A percentile compares a stretch with the other conserved stretches of the same genome.
Evolutionary conservation across 1,140 invertebrate species (phyloP).

Genomic region (Araneus ventricosus): DNA sequence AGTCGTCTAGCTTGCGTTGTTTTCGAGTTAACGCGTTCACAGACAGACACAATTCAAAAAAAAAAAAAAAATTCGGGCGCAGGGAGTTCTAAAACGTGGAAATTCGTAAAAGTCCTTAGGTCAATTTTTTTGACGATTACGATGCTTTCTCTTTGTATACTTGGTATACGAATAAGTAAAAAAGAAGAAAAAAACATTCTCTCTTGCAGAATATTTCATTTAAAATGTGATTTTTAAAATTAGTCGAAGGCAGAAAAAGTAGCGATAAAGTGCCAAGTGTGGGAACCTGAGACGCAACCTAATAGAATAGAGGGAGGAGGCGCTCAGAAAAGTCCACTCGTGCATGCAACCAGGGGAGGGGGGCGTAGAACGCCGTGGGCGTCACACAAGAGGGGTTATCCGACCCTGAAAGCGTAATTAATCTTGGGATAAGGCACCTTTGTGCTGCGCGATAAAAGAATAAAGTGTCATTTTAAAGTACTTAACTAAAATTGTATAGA

Average conservation of each 20-base stretch:
- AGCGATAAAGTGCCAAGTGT: constrained; percentile 52
- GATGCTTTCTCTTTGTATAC: no score
- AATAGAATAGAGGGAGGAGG: constrained; percentile 24
- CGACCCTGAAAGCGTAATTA: constrained; percentile 59
- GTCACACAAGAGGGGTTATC: constrained; percentile 43
- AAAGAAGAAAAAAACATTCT: no score
- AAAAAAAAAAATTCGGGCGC: no score
- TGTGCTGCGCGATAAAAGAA: background rate
- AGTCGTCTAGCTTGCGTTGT: no score
- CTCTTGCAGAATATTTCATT: no score
- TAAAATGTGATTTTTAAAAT: no score
- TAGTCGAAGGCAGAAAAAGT: background rate
- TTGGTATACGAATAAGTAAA: no score
- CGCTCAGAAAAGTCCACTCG: constrained; percentile 67
- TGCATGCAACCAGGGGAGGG: constrained; percentile 21
- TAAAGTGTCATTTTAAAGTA: constrained; percentile 9
- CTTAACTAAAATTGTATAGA: background rate
- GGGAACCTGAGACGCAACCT: background rate
- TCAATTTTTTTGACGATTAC: no score
- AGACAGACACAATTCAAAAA: no score
- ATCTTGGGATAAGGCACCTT: constrained; percentile 49
- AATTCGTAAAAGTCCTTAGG: no score
- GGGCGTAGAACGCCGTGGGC: constrained; percentile 16
- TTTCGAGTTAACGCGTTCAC: no score
- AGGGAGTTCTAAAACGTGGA: no score